Evolutionary conservation across 2,888 invertebrate species (phyloP), one percentile per base, ranked within the genome.

Genomic region (Pollenia angustigena): DNA sequence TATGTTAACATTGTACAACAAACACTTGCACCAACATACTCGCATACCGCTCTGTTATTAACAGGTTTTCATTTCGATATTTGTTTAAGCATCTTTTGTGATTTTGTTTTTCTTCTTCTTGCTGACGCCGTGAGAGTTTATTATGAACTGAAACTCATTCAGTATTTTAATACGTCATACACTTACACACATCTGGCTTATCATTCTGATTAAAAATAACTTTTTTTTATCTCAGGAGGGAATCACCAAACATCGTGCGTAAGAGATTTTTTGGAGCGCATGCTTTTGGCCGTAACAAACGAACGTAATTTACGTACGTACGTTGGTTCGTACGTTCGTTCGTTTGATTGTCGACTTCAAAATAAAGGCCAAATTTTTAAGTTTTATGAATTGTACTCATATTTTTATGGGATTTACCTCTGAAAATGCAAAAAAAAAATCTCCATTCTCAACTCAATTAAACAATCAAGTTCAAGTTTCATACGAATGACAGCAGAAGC

Each of bases 401-500:
- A 66, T 62, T 85, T 66, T 80, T 69, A 69, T 85, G 89, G 89
- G 88, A 85, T 88, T 89, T 87, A 88, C 88, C 88, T 88, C 87
- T 81, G 78, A 2, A 69, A 69, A 16, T 48, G 60, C 12, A 62
- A 76, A 74, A 14, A 62, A 32, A 54, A 69, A 75, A 82, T 81
- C 81, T 81, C 81, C 52, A 66, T 66, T 44, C 52, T 64, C 80
- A 68, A 58, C n/a, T 69, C 16, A 78, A 80, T 82, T 66, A 69
- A 71, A 83, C 56, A 78, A 81, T 85, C 87, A 88, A 88, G 87
- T 88, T 88, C 88, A 88, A 88, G 88, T 87, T 84, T 72, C 56
- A 42, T 78, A 64, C 48, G 18, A 78, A 54, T 76, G 52, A 78
- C 68, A 69, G 60, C 72, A 62, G 48, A 71, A 54, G 18, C 50